These are phyloP conservation scores for Verasper variegatus DNA, from an alignment of 2,113 vertebrate genomes.

Conservation along the genomic window DNA sequence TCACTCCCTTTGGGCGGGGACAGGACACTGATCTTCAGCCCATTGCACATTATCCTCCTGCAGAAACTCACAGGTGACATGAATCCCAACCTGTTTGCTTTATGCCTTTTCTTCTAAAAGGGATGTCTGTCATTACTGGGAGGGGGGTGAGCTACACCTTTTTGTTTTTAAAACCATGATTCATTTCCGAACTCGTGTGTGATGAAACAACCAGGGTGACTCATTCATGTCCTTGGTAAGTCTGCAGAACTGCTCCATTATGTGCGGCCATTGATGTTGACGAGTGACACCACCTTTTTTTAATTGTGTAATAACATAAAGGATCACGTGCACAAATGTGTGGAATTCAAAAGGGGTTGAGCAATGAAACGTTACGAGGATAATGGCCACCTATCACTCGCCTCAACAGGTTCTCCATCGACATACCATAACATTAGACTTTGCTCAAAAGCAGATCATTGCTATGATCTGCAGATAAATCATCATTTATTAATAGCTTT, in stretches of 20 bases:
- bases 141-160: not conserved
- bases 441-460: not conserved
- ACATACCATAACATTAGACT: not conserved
- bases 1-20: conserved; percentile 34
- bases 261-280: conserved; percentile 15
- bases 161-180: conserved; percentile 23
- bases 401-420: not conserved
- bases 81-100: conserved; percentile 1
- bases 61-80: not conserved
- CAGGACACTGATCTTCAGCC: not conserved
- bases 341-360: conserved; percentile 5
- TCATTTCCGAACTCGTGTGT: conserved; percentile 21
- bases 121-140: not conserved
- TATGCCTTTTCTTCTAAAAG: not conserved
- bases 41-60: conserved; percentile 3
- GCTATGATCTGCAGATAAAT: not conserved
- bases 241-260: conserved; percentile 37
- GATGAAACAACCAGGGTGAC: conserved; percentile 52
- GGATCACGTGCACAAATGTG: conserved; percentile 19
- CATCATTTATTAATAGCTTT: not conserved
- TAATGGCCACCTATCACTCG: not conserved
- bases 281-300: conserved; percentile 46
- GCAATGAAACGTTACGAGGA: conserved; percentile 6
- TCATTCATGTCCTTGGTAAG: conserved; percentile 58
- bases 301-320: conserved; percentile 34